Evolutionary conservation across 92 coral and sea anemone genomes (phyloP), one percentile per base, ranked within the genome.

Genomic region (Isaurus tuberculatus): DNA sequence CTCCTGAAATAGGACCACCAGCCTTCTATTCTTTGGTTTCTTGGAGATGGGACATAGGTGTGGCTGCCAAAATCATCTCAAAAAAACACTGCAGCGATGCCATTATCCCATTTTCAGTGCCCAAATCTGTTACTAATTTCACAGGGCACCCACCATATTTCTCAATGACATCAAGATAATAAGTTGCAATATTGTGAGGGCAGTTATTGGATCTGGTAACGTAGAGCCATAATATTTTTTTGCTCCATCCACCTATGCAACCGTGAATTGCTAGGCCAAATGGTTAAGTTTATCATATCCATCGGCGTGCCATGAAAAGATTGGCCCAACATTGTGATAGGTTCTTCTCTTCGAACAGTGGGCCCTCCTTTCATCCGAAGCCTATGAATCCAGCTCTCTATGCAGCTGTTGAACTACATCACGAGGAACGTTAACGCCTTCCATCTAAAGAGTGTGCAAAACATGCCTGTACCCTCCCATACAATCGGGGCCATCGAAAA

Each of bases 171-270:
- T 80, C 40, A 36, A 80, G 79, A 44, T 48, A 70, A 74, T 83
- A 83, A 49, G 70, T 51, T 69, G 79, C 86, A 69, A 86, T 57
- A 65, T 86, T 86, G 70, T 80, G 63, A 65, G 89, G 79, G 17
- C 49, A 65, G 55, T 55, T 86, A 58, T 86, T 86, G 28, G 89
- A 86, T 78, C 75, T 68, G 28, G 90, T 86, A 5, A 86, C 90
- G 37, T 67, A 72, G 33, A 86, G 81, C 90, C 90, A 86, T 72
- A 86, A 66, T 58, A 86, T 72, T 55, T 72, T 53, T 65, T 81
- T 69, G 84, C 89, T 86, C 89, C 85, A 86, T n/a, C 89, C 80
- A 36, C 70, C 85, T n/a, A 86, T 86, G 70, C 80, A 78, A 25
- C 68, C 85, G 49, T 85, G 85, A 68, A 85, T 75, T 26, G 85